Conservation (phyloP, 2,888 invertebrate species). For the Amblyjoppa fuscipennis region DNA sequence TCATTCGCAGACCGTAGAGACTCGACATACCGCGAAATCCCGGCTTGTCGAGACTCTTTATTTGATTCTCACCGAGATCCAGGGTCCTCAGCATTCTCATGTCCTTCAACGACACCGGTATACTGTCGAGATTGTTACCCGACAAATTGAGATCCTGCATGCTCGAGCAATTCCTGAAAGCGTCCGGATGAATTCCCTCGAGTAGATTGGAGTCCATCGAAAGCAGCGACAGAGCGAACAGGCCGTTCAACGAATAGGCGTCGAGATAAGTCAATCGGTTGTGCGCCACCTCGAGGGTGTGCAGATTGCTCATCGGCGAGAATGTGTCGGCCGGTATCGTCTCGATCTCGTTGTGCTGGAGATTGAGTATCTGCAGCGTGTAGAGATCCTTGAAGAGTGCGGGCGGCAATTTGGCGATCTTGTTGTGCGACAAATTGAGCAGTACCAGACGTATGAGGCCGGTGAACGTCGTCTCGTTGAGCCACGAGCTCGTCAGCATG, state of each 20-base stretch:
- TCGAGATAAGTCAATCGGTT: constrained; percentile 95
- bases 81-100: constrained; percentile 95
- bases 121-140: constrained; percentile 92
- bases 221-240: constrained; percentile 94
- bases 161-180: constrained; percentile 96
- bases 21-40: constrained; percentile 94
- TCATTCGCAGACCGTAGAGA: constrained; percentile 94
- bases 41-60: constrained; percentile 92
- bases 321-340: constrained; percentile 95
- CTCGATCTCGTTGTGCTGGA: constrained; percentile 94
- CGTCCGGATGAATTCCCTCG: constrained; percentile 93
- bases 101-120: constrained; percentile 93
- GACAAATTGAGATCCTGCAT: constrained; percentile 96
- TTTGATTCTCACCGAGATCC: constrained; percentile 96
- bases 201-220: constrained; percentile 95
- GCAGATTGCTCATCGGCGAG: constrained; percentile 96
- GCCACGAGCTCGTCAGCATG: constrained; percentile 94
- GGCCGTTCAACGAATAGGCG: constrained; percentile 94
- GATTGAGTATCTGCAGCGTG: constrained; percentile 94
- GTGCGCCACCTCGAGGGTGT: constrained; percentile 94
- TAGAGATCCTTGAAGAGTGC: constrained; percentile 95
- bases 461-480: constrained; percentile 93
- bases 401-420: constrained; percentile 92
- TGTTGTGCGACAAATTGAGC: constrained; percentile 94
- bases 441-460: constrained; percentile 95